phyloP scores from a whole-genome alignment of 2,113 vertebrate genomes.

The Dunckerocampus dactyliophorus region DNA sequence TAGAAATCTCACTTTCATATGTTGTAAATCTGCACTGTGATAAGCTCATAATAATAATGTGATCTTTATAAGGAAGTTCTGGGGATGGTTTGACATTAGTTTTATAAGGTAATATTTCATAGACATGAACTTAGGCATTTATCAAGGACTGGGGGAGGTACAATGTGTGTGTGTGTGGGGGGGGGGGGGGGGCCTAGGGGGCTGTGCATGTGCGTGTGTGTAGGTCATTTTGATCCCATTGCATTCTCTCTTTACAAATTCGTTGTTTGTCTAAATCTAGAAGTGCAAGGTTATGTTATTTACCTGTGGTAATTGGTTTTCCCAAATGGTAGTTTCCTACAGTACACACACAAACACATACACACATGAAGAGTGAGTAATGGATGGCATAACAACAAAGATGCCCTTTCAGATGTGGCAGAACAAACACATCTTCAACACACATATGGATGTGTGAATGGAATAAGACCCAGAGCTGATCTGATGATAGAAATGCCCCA shows the following conservation, averaged over 20 bases:
- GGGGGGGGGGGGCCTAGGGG: conserved; percentile 2
- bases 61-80: conserved; percentile 15
- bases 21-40: conserved; percentile 54
- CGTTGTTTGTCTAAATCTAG: conserved; percentile 16
- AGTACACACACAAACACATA: neutral
- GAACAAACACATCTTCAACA: conserved; percentile 5
- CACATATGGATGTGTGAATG: neutral
- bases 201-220: neutral
- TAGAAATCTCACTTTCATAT: conserved; percentile 52
- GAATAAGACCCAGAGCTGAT: conserved; percentile 17
- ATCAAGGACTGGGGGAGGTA: neutral
- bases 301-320: conserved; percentile 36
- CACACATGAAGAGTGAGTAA: neutral
- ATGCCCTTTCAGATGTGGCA: conserved; percentile 32
- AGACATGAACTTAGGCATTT: neutral
- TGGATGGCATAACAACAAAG: conserved; percentile 13
- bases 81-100: conserved; percentile 5
- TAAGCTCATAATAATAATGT: conserved; percentile 44
- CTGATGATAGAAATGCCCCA: conserved; percentile 10
- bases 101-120: conserved; percentile 11
- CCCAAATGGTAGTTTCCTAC: conserved; percentile 7
- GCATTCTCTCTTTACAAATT: conserved; percentile 6
- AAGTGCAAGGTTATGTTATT: conserved; percentile 18
- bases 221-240: neutral
- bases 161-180: conserved; percentile 1